Evolutionary conservation across 2,888 invertebrate species (phyloP), one percentile per base, ranked within the genome.

Genomic region (Caenorhabditis zanzibari): DNA sequence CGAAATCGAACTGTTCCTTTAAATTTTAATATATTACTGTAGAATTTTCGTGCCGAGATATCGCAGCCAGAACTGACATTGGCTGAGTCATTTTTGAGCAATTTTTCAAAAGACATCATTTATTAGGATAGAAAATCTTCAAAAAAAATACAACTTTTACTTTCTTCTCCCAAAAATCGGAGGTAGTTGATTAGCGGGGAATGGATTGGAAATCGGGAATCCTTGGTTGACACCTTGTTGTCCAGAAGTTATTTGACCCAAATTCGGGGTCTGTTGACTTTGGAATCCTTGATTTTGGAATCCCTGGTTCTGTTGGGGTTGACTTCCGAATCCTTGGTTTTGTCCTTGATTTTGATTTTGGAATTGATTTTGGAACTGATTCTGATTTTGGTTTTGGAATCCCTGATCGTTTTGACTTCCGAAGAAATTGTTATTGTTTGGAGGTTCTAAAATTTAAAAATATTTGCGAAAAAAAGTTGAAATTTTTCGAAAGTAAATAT

Each of bases 221-320:
- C 79, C 79, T 32, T 79, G 79, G 64, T 79, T 79, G 4, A 79
- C 64, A 9, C 79, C 79, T 47, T 79, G 79, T 12, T 79, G 79
- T 22, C 79, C 79, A 4, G 44, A 63, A 14, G 54, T 68, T n/a
- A 64, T 22, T 26, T 63, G 74, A 41, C 41, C 32, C 22, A 3
- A 19, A 56, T 56, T 56, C n/a, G 22, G n/a, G 19, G 19, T 7
- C 22, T 74, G 54, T n/a, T 47, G 38, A 7, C 19, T 28, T 47
- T 49, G 44, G 9, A 26, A n/a, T 16, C 38, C 61, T 16, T 22
- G 44, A 14, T 64, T 52, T 24, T 49, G 47, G 16, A 52, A 52
- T 5, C 32, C 32, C 19, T 38, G 26, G 2, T 49, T 49, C 59
- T 59, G 72, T n/a, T 28, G 38, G 14, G n/a, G 24, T 16, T 75